Percentiles rank a stretch among this genome's conserved stretches.
phyloP scores from a whole-genome alignment of 2,888 invertebrate species.

The Elysia crispata region DNA sequence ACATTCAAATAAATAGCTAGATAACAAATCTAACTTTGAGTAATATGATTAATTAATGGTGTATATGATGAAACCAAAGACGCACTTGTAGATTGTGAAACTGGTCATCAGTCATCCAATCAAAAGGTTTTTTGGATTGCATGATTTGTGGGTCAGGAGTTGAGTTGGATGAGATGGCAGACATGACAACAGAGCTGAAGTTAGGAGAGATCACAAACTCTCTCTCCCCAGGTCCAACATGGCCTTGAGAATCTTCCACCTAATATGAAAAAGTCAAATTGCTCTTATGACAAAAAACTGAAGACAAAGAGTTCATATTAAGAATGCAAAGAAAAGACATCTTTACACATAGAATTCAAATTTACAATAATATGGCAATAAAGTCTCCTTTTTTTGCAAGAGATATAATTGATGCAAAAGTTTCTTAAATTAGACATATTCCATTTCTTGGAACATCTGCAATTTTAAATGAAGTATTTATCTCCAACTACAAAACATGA shows the following conservation, averaged over 20 bases:
- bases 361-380: no score
- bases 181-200: slow-evolving; percentile 74
- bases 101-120: slow-evolving; percentile 78
- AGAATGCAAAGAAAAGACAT: no score
- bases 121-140: slow-evolving; percentile 77
- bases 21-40: neutral
- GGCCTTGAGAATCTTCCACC: slow-evolving; percentile 73
- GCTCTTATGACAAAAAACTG: no score
- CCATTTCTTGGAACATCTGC: neutral
- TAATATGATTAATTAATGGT: neutral
- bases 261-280: slow-evolving; percentile 46
- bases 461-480: neutral
- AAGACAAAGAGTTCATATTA: no score
- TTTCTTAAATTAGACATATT: neutral
- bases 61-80: neutral
- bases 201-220: slow-evolving; percentile 76
- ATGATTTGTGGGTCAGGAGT: slow-evolving; percentile 67
- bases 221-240: slow-evolving; percentile 73
- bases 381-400: no score
- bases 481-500: neutral
- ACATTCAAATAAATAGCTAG: neutral
- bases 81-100: slow-evolving; percentile 75
- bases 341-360: no score
- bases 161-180: slow-evolving; percentile 65
- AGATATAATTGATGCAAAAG: no score